A percentile compares a stretch with the other conserved stretches of the same genome.
Conservation (phyloP, 53 echinoderm and acorn worm species). For the Echinarachnius parma region DNA sequence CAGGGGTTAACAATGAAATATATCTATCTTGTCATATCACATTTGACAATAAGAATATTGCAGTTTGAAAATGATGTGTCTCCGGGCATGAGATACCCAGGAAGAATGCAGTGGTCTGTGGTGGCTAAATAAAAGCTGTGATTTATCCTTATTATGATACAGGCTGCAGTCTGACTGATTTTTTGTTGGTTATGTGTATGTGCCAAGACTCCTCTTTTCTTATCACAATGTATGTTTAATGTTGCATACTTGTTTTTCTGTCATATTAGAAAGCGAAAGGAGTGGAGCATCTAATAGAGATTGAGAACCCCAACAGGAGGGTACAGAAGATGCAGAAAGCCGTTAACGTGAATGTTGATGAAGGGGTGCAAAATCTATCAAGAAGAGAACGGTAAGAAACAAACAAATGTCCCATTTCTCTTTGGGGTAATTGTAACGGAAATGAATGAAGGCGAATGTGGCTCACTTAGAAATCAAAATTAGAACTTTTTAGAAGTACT, state of each 20-base stretch:
- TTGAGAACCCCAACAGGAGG: constrained; percentile 86
- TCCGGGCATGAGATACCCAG: too few relatives aligned
- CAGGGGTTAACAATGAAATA: too few relatives aligned
- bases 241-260: neutral
- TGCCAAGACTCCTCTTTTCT: neutral
- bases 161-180: neutral
- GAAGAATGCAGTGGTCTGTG: too few relatives aligned
- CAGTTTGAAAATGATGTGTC: too few relatives aligned
- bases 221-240: neutral
- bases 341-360: constrained; percentile 63
- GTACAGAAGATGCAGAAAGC: constrained; percentile 86
- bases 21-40: too few relatives aligned
- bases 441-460: too few relatives aligned
- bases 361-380: constrained; percentile 68
- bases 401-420: too few relatives aligned
- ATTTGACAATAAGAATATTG: too few relatives aligned
- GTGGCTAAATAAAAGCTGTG: too few relatives aligned
- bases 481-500: too few relatives aligned
- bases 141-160: neutral
- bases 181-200: neutral
- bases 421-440: too few relatives aligned
- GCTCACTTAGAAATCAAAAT: too few relatives aligned
- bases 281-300: constrained; percentile 80
- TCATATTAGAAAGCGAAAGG: constrained; percentile 55
- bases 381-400: constrained; percentile 84